Conservation (phyloP, 2,113 vertebrate species). For the Seriola rivoliana region DNA sequence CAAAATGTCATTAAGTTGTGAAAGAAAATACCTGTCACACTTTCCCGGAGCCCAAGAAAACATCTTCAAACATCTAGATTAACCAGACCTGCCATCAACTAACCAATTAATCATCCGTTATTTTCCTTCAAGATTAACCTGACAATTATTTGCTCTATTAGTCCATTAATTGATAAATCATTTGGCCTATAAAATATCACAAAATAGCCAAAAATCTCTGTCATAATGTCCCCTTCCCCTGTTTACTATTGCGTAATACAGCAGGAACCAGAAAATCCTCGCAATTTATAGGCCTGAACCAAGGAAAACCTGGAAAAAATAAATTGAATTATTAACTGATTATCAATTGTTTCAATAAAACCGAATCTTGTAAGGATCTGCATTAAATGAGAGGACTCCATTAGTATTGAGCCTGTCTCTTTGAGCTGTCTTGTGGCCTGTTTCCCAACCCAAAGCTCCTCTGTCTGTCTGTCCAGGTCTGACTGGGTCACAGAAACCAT, state of each 20-base stretch:
- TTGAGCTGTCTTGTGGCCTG: not conserved
- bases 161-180: not conserved
- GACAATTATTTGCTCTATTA: not conserved
- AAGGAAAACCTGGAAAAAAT: not conserved
- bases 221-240: no score
- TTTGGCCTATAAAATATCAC: not conserved
- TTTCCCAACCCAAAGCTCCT: not conserved
- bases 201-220: not conserved
- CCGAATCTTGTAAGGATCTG: not conserved
- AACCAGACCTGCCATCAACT: not conserved
- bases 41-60: not conserved
- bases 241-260: not conserved
- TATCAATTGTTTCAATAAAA: not conserved
- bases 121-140: not conserved
- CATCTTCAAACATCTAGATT: not conserved
- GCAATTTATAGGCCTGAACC: not conserved
- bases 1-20: no score
- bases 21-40: not conserved
- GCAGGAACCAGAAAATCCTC: not conserved
- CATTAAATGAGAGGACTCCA: not conserved
- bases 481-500: conserved; percentile 55
- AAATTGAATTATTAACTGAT: not conserved
- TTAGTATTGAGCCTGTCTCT: not conserved
- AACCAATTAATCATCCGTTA: not conserved
- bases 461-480: conserved; percentile 35